A percentile compares a stretch with the other conserved stretches of the same genome.
Evolutionary conservation across 2,797 vertebrate genomes (phyloP).

Genomic region (Lacerta agilis): DNA sequence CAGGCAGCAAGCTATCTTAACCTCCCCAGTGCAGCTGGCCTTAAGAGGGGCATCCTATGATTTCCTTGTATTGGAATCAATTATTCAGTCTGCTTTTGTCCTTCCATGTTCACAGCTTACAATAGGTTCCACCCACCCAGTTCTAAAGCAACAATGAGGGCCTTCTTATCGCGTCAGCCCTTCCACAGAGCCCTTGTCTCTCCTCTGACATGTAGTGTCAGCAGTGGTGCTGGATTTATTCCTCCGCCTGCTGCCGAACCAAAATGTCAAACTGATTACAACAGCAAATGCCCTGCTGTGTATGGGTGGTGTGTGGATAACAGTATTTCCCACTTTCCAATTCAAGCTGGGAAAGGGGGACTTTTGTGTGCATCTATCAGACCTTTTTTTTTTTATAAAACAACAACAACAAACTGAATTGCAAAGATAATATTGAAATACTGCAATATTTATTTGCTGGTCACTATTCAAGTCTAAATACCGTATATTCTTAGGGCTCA

Average conservation of each 20-base stretch:
- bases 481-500: not conserved
- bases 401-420: not conserved
- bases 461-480: not conserved
- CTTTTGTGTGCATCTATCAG: not conserved
- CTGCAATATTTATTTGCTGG: not conserved
- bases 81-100: slow-evolving; percentile 35
- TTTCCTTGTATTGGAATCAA: slow-evolving; percentile 20
- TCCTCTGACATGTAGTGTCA: slow-evolving; percentile 2
- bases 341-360: not conserved
- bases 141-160: slow-evolving; percentile 19
- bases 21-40: not conserved
- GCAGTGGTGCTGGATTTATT: slow-evolving; percentile 13
- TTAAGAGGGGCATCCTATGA: slow-evolving; percentile 6
- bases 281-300: not conserved
- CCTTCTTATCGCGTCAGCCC: slow-evolving; percentile 6
- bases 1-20: slow-evolving; percentile 4
- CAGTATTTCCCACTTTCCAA: not conserved
- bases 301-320: not conserved
- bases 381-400: not conserved
- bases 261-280: not conserved
- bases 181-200: not conserved
- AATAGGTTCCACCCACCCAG: slow-evolving; percentile 20
- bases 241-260: not conserved
- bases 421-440: not conserved
- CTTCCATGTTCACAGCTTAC: slow-evolving; percentile 1